These are phyloP conservation scores for Nomada goodeniana DNA, from an alignment of 2,888 invertebrate species.

Conservation along the genomic window DNA sequence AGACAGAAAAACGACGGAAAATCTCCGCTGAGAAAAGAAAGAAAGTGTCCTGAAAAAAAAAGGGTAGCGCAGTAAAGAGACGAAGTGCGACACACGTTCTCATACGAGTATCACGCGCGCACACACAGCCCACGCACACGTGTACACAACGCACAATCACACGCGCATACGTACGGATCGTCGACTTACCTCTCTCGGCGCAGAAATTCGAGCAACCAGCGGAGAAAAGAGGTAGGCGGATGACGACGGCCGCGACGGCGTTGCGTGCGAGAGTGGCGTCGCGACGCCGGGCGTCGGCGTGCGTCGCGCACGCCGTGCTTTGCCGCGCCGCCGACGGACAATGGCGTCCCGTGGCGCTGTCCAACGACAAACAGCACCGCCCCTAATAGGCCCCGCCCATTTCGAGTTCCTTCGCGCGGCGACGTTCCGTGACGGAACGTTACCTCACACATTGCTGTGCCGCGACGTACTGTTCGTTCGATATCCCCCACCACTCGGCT, in stretches of 20 bases:
- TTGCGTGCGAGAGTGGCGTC: slow-evolving; percentile 77
- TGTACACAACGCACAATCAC: slow-evolving; percentile 22
- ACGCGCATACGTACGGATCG: slow-evolving; percentile 42
- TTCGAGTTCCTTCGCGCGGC: slow-evolving; percentile 53
- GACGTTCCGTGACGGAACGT: slow-evolving; percentile 60
- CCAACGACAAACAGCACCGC: slow-evolving; percentile 78
- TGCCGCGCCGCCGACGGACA: slow-evolving; percentile 71
- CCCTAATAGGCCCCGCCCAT: slow-evolving; percentile 79
- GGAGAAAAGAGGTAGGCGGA: slow-evolving; percentile 56
- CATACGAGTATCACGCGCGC: slow-evolving; percentile 18
- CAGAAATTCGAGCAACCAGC: slow-evolving; percentile 58
- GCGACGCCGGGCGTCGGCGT: slow-evolving; percentile 77
- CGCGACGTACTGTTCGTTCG: slow-evolving; percentile 38
- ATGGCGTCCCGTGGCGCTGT: slow-evolving; percentile 74
- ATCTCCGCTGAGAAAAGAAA: neutral
- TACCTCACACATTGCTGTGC: slow-evolving; percentile 51
- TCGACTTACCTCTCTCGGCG: slow-evolving; percentile 65
- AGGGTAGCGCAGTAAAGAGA: slow-evolving; percentile 32
- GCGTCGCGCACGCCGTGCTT: slow-evolving; percentile 67
- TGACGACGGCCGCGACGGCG: slow-evolving; percentile 72
- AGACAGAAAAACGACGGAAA: neutral
- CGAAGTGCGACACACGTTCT: slow-evolving; percentile 39
- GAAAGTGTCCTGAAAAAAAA: neutral
- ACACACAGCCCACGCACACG: slow-evolving; percentile 16
- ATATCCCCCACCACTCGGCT: slow-evolving; percentile 22